Evolutionary conservation across 2,797 vertebrate species (phyloP).

Genomic region (Bryconaethiops microstoma): DNA sequence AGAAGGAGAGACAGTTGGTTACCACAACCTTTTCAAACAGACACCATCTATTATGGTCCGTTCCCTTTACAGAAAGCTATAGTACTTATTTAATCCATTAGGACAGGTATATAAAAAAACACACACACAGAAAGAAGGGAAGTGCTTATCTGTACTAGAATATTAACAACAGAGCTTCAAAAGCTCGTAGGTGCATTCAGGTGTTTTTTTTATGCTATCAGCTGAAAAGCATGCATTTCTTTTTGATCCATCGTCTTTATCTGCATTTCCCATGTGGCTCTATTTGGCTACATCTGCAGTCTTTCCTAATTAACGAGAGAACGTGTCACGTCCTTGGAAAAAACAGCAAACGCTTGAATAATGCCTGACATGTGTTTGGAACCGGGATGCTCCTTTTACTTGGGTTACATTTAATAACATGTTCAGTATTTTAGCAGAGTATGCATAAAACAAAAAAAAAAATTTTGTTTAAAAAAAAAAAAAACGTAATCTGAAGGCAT

Average conservation of each 20-base stretch:
- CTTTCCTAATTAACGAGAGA: neutral
- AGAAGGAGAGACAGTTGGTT: conserved; percentile 2
- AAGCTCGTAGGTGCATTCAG: neutral
- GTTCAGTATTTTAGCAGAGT: no score
- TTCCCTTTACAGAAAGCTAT: neutral
- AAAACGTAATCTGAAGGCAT: no score
- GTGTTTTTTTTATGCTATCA: neutral
- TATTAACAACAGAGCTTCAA: neutral
- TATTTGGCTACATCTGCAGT: neutral
- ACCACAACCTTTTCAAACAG: neutral
- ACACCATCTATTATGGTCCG: neutral
- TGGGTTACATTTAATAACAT: no score
- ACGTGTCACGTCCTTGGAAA: neutral
- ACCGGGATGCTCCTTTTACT: neutral
- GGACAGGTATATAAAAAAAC: neutral
- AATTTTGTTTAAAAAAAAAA: no score
- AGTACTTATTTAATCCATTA: neutral
- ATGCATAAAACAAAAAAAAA: no score
- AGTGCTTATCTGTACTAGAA: neutral
- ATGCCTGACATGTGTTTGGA: neutral
- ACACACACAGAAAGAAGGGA: neutral
- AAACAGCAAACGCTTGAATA: neutral
- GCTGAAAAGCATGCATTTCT: neutral
- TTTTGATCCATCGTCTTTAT: neutral
- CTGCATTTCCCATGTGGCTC: no score